Conservation (phyloP, 2,888 invertebrate genomes). For the Pandemis heparana region DNA sequence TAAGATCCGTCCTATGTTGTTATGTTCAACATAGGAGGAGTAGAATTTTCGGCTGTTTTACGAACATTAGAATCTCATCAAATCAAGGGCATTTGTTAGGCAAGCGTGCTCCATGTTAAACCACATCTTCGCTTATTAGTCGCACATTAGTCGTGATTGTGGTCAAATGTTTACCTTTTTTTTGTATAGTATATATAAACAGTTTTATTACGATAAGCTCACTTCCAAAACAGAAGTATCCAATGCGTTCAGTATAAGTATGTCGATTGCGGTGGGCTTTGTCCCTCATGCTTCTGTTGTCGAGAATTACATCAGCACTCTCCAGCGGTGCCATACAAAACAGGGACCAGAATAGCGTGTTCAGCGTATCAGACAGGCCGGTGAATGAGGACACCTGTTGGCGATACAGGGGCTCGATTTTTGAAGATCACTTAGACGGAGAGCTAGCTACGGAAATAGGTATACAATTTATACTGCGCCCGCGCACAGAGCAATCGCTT, state of each 20-base stretch:
- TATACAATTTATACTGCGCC: constrained; percentile 53
- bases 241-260: constrained; percentile 87
- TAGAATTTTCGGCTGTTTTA: no score
- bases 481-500: constrained; percentile 37
- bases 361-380: constrained; percentile 84
- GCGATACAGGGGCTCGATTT: background rate
- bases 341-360: constrained; percentile 89
- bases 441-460: no score
- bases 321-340: constrained; percentile 89
- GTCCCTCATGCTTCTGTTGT: constrained; percentile 72
- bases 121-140: no score
- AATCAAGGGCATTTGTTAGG: no score
- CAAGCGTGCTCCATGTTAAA: no score
- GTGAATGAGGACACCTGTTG: constrained; percentile 85
- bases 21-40: no score
- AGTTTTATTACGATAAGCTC: constrained; percentile 46
- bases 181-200: no score
- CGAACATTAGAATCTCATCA: no score
- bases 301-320: constrained; percentile 88
- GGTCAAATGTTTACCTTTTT: no score
- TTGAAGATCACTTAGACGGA: no score
- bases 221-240: constrained; percentile 88
- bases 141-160: no score
- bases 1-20: no score
- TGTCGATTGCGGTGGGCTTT: constrained; percentile 85